Conservation (phyloP, 2,113 vertebrate species). For the Lynx canadensis region DNA sequence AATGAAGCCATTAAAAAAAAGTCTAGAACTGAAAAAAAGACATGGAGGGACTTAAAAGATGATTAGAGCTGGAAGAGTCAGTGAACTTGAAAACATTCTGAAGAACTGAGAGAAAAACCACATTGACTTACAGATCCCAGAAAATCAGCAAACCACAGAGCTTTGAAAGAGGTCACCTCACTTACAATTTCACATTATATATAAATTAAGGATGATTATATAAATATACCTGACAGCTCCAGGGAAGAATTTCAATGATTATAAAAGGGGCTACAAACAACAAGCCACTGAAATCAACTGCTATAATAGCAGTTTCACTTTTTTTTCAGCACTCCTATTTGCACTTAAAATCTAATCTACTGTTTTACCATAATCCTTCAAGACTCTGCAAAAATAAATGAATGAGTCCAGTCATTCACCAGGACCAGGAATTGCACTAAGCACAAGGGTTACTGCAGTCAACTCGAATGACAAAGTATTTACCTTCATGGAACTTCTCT, state of each 20-base stretch:
- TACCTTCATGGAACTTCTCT: not conserved
- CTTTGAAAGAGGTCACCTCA: not conserved
- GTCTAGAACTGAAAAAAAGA: conserved; percentile 18
- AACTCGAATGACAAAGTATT: not conserved
- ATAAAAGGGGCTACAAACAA: not conserved
- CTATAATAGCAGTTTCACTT: not conserved
- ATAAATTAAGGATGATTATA: not conserved
- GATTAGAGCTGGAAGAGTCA: not conserved
- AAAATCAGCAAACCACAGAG: not conserved
- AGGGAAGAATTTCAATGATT: not conserved
- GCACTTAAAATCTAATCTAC: not conserved
- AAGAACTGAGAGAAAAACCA: conserved; percentile 43
- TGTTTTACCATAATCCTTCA: not conserved
- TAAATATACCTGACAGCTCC: not conserved
- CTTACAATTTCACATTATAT: not conserved
- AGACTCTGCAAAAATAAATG: not conserved
- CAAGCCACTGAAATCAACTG: conserved; percentile 9
- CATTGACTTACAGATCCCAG: not conserved
- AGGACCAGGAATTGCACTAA: not conserved
- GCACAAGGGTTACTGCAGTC: not conserved
- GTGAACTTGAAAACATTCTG: not conserved
- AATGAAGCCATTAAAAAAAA: not conserved
- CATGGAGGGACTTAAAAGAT: not conserved
- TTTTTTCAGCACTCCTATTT: not conserved
- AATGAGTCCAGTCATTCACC: not conserved